Evolutionary conservation across 2,113 vertebrate genomes (phyloP).

Genomic region (Thinocorus orbignyianus): DNA sequence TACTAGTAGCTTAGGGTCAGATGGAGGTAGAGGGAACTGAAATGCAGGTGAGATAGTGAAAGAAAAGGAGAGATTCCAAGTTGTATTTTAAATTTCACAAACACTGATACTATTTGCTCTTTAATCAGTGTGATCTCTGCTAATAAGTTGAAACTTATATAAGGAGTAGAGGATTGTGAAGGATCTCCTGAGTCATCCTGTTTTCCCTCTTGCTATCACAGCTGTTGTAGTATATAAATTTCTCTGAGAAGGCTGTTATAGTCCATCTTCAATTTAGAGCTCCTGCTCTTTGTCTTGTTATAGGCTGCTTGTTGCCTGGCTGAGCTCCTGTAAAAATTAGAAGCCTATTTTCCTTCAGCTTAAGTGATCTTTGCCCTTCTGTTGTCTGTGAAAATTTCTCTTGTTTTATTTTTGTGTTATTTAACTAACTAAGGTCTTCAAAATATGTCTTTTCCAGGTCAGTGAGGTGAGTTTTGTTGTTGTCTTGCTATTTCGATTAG

Average conservation of each 20-base stretch:
- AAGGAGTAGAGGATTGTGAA: background rate
- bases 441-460: background rate
- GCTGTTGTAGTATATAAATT: background rate
- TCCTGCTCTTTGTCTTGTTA: background rate
- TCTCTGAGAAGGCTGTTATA: background rate
- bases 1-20: background rate
- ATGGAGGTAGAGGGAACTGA: background rate
- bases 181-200: background rate
- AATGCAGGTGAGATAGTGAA: background rate
- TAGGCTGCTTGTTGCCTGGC: background rate
- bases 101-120: background rate
- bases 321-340: background rate
- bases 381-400: background rate
- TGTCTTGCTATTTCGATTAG: background rate
- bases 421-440: background rate
- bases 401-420: background rate
- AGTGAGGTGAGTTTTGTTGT: background rate
- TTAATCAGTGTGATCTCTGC: background rate
- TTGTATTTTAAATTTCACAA: background rate
- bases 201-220: background rate
- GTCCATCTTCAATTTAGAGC: background rate
- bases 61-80: background rate
- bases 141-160: background rate
- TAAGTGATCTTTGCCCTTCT: background rate
- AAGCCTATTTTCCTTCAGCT: background rate